A percentile compares a stretch with the other conserved stretches of the same genome.
These are phyloP conservation scores for Scolopax mira DNA, from an alignment of 2,113 vertebrate species.

Conservation along the genomic window DNA sequence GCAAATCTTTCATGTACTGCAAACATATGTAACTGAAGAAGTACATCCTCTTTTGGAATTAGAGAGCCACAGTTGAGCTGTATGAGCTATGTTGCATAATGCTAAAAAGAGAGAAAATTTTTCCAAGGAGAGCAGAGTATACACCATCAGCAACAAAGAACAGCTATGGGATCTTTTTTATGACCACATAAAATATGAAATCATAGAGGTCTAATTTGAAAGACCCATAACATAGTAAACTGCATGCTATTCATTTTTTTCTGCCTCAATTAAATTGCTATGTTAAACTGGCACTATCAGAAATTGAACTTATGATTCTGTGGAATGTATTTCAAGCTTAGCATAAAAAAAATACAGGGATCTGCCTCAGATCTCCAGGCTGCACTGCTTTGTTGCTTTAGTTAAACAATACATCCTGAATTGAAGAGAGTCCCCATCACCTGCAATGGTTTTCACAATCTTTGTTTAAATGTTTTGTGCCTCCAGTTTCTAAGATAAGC, in stretches of 20 bases:
- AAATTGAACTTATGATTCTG: conserved; percentile 15
- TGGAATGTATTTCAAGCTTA: neutral
- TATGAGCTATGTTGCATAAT: neutral
- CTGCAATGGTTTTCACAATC: neutral
- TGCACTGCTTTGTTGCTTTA: neutral
- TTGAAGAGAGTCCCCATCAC: neutral
- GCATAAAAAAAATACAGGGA: neutral
- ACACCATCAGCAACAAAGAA: neutral
- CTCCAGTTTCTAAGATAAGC: neutral
- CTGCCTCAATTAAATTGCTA: neutral
- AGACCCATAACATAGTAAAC: neutral
- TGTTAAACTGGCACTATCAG: neutral
- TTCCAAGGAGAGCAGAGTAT: neutral
- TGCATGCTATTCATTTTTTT: neutral
- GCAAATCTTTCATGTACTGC: neutral
- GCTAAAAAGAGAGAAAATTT: neutral
- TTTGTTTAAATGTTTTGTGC: neutral
- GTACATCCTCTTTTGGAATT: neutral
- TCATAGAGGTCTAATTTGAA: neutral
- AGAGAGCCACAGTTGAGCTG: neutral
- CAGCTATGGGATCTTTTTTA: conserved; percentile 4
- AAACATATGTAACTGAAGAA: neutral
- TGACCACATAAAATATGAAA: conserved; percentile 32
- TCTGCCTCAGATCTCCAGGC: neutral
- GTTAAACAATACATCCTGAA: neutral